Conservation (phyloP, 2,113 vertebrate species). For the Tilapia sparmanii region DNA sequence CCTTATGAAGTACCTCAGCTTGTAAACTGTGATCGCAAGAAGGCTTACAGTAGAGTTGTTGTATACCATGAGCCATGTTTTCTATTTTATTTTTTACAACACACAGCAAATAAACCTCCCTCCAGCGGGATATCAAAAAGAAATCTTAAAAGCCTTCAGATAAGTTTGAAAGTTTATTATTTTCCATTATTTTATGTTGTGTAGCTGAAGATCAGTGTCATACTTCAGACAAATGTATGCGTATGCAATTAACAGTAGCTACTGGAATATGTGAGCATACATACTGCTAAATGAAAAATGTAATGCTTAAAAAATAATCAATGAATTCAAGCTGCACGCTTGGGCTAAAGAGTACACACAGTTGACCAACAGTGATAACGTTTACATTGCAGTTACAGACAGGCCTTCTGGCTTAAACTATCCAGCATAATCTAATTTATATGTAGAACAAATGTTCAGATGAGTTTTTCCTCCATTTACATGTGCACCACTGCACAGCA, state of each 20-base stretch:
- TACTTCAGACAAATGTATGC: not conserved
- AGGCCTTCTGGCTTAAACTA: not conserved
- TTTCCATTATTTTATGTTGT: not conserved
- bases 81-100: not conserved
- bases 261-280: not conserved
- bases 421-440: not conserved
- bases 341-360: not conserved
- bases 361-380: not conserved
- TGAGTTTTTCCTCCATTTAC: not conserved
- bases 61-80: not conserved
- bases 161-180: not conserved
- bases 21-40: constrained; percentile 12
- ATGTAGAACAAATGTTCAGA: not conserved
- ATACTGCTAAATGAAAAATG: not conserved
- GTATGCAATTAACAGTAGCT: not conserved
- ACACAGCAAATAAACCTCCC: not conserved
- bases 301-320: not conserved
- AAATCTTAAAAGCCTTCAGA: not conserved
- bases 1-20: constrained; percentile 43
- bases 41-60: not conserved
- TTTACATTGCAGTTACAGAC: not conserved
- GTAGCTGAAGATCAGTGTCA: not conserved
- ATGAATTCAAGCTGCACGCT: not conserved
- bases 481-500: not conserved
- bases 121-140: not conserved